A percentile compares a stretch with the other conserved stretches of the same genome.
Conservation (phyloP, 2,113 vertebrate species). For the Condylura cristata region DNA sequence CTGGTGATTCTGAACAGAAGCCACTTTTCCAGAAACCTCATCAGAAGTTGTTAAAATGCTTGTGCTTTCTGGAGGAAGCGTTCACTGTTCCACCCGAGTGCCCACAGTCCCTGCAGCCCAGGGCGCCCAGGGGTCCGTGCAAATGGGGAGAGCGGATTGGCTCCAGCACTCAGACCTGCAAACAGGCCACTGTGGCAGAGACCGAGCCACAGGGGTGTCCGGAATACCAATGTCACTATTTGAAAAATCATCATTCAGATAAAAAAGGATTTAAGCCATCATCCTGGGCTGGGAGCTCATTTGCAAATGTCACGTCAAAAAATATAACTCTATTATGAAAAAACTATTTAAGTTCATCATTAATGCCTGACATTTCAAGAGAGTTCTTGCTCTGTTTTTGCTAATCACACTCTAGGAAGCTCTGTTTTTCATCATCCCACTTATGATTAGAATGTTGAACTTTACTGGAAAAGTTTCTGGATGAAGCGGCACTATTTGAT, state of each 20-base stretch:
- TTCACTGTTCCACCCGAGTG: neutral
- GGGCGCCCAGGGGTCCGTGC: neutral
- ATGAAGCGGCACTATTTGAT: neutral
- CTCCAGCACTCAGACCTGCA: neutral
- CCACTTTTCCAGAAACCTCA: neutral
- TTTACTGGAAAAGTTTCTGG: slow-evolving; percentile 1
- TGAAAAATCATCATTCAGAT: slow-evolving; percentile 55
- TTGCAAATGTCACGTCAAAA: slow-evolving; percentile 65
- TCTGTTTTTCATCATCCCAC: slow-evolving; percentile 27
- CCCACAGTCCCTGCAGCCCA: neutral
- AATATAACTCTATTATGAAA: slow-evolving; percentile 55
- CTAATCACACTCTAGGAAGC: slow-evolving; percentile 26
- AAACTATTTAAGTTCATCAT: slow-evolving; percentile 48
- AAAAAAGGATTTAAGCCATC: slow-evolving; percentile 47
- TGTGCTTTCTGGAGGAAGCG: neutral
- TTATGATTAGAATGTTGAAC: slow-evolving; percentile 37
- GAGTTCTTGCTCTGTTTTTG: slow-evolving; percentile 45
- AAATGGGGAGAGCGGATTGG: neutral
- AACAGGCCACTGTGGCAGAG: neutral
- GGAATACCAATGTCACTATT: neutral
- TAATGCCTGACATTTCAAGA: slow-evolving; percentile 61
- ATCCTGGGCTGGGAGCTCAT: slow-evolving; percentile 29
- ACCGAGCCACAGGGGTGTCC: neutral
- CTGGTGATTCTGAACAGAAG: too few relatives aligned
- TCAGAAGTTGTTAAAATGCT: neutral